Base-by-base conservation (phyloP, 1,140 invertebrate species). In the Helicoverpa zea region DNA sequence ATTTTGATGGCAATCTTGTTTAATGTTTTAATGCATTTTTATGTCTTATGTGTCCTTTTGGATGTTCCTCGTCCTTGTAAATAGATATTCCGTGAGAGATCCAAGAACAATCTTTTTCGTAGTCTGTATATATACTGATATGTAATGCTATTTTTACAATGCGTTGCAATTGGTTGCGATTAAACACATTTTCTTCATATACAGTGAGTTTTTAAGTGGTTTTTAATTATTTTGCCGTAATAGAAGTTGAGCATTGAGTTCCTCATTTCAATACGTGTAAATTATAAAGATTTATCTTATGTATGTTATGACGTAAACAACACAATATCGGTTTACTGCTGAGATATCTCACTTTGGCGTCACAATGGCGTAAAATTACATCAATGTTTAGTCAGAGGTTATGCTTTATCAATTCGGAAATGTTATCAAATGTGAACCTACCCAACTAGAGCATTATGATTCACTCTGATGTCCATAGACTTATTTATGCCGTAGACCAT, bases 1-100 rank as follows among this genome's bases (percentile, higher is more conserved):
- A 77, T 81, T 81, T 81, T 76, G 73, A 81, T 76, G 73, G 16
- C 70, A 18, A 76, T 76, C 73, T 76, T 29, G 49, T 72, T 76
- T 74, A 63, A 76, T n/a, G 49, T 72, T 76, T 74, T 76, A 76
- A 63, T 76, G 58, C 23, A 76, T 63, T 76, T 51, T 76, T 51
- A 16, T 75, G 2, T n/a, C n/a, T n/a, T n/a, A n/a, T 49, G 10
- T 70, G 0, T 51, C 47, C 11, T 70, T 51, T 70, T 64, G 29
- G 61, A 14, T 64, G 61, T 35, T 12, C 29, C 23, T 61, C 58
- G 58, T 4, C 2, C 12, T 30, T 18, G 11, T 12, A 13, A 13
- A 59, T 29, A 13, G 23, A 30, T 3, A 61, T 61, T 61, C 23
- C 30, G 23, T 30, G 1, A 61, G 9, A 11, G 14, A 30, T 30